Conservation (phyloP, 2,888 invertebrate species). For the Tinea trinotella region DNA sequence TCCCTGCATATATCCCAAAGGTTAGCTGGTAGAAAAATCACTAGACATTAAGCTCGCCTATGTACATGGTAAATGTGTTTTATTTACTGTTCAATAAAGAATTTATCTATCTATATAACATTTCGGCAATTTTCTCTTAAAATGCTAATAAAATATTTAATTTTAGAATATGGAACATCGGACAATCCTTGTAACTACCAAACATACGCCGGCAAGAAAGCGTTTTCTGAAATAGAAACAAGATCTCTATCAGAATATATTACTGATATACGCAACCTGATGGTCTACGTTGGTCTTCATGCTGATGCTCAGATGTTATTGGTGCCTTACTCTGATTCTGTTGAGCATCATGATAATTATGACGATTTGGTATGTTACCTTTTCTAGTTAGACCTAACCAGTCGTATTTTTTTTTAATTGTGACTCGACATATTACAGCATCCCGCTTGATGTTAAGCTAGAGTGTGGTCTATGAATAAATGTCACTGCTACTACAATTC, state of each 20-base stretch:
- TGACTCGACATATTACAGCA: conserved; percentile 22
- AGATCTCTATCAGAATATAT: conserved; percentile 70
- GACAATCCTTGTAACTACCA: conserved; percentile 75
- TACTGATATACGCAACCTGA: conserved; percentile 58
- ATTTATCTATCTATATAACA: no score
- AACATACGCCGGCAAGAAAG: conserved; percentile 75
- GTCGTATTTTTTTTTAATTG: no score
- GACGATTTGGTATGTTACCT: conserved; percentile 48
- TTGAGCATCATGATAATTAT: conserved; percentile 58
- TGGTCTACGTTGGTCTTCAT: conserved; percentile 80
- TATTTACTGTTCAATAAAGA: no score
- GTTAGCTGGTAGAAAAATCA: not conserved
- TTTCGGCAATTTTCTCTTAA: not conserved
- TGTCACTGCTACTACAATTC: no score
- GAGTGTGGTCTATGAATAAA: no score
- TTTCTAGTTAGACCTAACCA: no score
- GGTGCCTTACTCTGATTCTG: conserved; percentile 77
- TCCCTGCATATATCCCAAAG: no score
- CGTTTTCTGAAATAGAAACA: conserved; percentile 83
- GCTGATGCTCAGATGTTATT: conserved; percentile 80
- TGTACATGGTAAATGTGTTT: no score
- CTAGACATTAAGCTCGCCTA: no score
- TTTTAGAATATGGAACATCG: conserved; percentile 66
- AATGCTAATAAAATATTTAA: conserved; percentile 24
- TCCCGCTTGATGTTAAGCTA: no score